Evolutionary conservation across 2,113 vertebrate species (phyloP).

Genomic region (Notiomystis cincta): DNA sequence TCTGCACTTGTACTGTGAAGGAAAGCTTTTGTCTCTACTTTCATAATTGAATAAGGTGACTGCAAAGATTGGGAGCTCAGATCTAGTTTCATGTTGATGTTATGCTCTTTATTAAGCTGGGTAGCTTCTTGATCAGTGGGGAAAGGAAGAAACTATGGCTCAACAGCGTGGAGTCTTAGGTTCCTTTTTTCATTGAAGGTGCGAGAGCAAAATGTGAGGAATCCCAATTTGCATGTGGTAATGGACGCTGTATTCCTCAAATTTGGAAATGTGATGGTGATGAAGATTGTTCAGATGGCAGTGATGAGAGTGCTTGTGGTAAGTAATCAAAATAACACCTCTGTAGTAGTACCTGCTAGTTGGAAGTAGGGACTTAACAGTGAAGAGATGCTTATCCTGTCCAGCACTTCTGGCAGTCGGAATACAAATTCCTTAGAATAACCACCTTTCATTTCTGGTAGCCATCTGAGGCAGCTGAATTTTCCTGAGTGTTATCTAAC

Average conservation of each 20-base stretch:
- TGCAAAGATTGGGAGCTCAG: background rate
- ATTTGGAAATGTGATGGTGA: conserved; percentile 96
- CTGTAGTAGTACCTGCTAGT: background rate
- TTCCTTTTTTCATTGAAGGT: conserved; percentile 67
- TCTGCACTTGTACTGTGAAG: background rate
- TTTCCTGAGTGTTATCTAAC: background rate
- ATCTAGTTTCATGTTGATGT: background rate
- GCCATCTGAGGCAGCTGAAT: background rate
- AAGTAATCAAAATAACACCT: conserved; percentile 51
- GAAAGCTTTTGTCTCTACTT: background rate
- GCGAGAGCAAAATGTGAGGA: conserved; percentile 83
- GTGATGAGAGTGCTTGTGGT: conserved; percentile 91
- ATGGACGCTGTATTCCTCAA: conserved; percentile 91
- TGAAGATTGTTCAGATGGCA: conserved; percentile 89
- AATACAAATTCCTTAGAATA: background rate
- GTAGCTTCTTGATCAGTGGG: background rate
- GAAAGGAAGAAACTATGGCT: background rate
- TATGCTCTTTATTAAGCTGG: background rate
- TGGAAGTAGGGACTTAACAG: background rate
- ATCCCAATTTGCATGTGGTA: conserved; percentile 90
- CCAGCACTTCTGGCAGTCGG: background rate
- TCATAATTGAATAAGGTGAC: background rate
- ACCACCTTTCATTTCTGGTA: background rate
- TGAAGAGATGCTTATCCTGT: background rate
- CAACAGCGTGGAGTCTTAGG: accelerated